Conservation (phyloP, 2,888 invertebrate genomes). For the Andricus curvator region DNA sequence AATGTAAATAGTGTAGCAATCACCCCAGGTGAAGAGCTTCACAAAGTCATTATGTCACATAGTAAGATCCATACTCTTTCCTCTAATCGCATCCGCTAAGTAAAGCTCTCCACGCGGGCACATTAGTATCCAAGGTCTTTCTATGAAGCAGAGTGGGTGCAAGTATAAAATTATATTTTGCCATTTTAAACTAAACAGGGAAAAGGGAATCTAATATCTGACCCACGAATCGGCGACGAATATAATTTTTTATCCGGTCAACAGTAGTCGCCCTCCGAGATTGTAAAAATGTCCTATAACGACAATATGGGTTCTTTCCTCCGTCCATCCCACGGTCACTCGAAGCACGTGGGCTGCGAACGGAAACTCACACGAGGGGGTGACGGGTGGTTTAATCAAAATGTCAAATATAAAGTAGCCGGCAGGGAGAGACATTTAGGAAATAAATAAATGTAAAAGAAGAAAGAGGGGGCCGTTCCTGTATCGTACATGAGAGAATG, state of each 20-base stretch:
- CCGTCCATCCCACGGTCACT: slow-evolving; percentile 23
- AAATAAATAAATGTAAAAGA: slow-evolving; percentile 77
- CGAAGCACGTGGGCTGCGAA: slow-evolving; percentile 7
- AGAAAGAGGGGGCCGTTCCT: slow-evolving; percentile 53
- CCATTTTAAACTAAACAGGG: too few species aligned
- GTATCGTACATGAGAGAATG: slow-evolving; percentile 57
- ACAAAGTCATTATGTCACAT: too few species aligned
- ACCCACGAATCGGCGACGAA: slow-evolving; percentile 61
- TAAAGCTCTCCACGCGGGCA: too few species aligned
- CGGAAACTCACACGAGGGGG: not conserved
- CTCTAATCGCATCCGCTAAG: too few species aligned
- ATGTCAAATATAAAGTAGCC: slow-evolving; percentile 78
- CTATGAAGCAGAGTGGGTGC: fast-evolving
- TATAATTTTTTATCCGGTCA: slow-evolving; percentile 63
- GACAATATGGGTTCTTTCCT: slow-evolving; percentile 67
- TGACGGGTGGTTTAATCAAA: slow-evolving; percentile 75
- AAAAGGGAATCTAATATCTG: slow-evolving; percentile 46
- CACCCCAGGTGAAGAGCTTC: too few species aligned
- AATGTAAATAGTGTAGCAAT: too few species aligned
- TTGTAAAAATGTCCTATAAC: slow-evolving; percentile 71
- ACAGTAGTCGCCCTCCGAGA: slow-evolving; percentile 66
- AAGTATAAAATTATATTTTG: too few species aligned
- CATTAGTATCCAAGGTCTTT: too few species aligned
- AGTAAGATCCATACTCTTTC: too few species aligned
- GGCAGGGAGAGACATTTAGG: slow-evolving; percentile 75